Evolutionary conservation across 2,113 vertebrate species (phyloP).

Genomic region (Chaetorhynchus papuensis): DNA sequence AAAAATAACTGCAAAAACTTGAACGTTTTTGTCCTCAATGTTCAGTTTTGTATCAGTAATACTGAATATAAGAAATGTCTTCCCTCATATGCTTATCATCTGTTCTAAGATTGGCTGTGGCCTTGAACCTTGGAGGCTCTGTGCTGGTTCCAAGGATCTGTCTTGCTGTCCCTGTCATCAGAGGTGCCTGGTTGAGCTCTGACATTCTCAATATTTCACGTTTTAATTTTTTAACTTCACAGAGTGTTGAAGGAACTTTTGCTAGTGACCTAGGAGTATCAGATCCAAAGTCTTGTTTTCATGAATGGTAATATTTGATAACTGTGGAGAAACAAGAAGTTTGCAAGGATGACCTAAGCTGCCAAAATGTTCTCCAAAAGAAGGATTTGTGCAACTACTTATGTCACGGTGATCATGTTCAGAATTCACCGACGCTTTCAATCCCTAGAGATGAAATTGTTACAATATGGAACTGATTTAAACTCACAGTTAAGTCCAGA

Average conservation of each 20-base stretch:
- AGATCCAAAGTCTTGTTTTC: background rate
- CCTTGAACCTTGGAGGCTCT: background rate
- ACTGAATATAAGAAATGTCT: background rate
- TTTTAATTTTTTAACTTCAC: background rate
- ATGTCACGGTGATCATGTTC: background rate
- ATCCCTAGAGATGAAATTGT: background rate
- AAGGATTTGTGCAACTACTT: background rate
- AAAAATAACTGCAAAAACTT: background rate
- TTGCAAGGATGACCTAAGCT: background rate
- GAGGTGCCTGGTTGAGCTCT: background rate
- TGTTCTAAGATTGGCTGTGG: background rate
- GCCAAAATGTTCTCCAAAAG: background rate
- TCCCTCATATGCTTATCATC: background rate
- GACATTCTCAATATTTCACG: background rate
- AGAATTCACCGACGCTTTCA: background rate
- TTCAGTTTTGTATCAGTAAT: background rate
- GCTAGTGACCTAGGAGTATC: background rate
- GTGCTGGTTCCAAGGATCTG: background rate
- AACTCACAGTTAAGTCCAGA: background rate
- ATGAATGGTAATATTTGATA: background rate
- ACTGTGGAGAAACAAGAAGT: background rate
- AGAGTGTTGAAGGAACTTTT: background rate
- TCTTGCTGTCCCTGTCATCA: background rate
- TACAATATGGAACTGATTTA: background rate
- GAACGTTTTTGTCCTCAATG: background rate